phyloP scores from a whole-genome alignment of 1,140 invertebrate species.

The Platyura marginata region DNA sequence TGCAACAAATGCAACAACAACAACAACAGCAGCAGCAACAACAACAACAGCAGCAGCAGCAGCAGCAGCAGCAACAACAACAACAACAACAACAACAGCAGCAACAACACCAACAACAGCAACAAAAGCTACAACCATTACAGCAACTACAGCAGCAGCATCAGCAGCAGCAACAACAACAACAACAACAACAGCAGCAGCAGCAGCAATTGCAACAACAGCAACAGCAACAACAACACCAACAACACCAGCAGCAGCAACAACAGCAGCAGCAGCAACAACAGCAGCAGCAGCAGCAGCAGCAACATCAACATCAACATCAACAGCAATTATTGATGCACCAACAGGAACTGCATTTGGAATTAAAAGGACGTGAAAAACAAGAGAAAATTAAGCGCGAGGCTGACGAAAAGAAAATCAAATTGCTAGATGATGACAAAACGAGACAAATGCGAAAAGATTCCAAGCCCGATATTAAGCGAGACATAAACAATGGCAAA shows the following conservation, averaged over 20 bases:
- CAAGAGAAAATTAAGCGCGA: constrained; percentile 6
- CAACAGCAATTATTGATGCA: constrained; percentile 17
- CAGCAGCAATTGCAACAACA: not conserved
- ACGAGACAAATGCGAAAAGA: constrained; percentile 15
- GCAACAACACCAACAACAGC: constrained; percentile 15
- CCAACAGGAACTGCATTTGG: too few species aligned
- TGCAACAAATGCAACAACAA: constrained; percentile 6
- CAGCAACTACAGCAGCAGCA: constrained; percentile 6
- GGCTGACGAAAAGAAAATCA: constrained; percentile 15
- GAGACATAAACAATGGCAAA: too few species aligned
- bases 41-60: constrained; percentile 26
- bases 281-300: constrained; percentile 25
- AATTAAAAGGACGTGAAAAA: constrained; percentile 16
- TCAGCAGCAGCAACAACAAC: constrained; percentile 6
- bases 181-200: not conserved
- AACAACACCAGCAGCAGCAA: too few species aligned
- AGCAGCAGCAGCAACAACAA: constrained; percentile 24
- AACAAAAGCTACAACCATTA: constrained; percentile 16
- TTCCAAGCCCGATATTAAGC: too few species aligned
- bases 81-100: constrained; percentile 18
- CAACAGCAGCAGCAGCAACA: constrained; percentile 27
- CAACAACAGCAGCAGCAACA: constrained; percentile 25
- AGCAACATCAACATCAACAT: constrained; percentile 22
- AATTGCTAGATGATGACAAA: not conserved
- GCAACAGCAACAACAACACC: constrained; percentile 7